Conservation (phyloP, 2,888 invertebrate genomes). For the Chymomyza amoena region DNA sequence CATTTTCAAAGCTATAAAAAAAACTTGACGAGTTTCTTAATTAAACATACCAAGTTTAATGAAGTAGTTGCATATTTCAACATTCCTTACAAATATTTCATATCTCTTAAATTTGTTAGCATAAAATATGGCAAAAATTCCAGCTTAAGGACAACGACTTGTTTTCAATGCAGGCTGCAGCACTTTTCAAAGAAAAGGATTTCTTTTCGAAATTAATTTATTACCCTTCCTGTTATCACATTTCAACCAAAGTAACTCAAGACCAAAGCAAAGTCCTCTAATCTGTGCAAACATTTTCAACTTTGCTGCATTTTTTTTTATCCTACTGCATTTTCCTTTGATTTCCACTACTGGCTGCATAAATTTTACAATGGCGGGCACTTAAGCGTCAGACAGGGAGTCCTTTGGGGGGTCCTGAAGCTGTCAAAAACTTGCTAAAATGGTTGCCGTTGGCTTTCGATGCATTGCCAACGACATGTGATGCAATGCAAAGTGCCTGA, state of each 20-base stretch:
- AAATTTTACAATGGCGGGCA: not conserved
- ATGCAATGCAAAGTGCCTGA: slow-evolving; percentile 18
- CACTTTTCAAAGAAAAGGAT: too few species aligned
- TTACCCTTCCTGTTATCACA: too few species aligned
- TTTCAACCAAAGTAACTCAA: not conserved
- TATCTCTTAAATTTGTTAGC: too few species aligned
- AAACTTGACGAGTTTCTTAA: too few species aligned
- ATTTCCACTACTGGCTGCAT: not conserved
- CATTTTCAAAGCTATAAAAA: too few species aligned
- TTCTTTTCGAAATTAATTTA: too few species aligned
- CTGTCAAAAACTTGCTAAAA: slow-evolving; percentile 25
- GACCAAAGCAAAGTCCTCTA: not conserved
- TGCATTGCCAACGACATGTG: slow-evolving; percentile 30
- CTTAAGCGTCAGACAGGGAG: not conserved
- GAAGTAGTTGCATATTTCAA: too few species aligned
- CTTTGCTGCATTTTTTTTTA: not conserved
- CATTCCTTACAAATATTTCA: too few species aligned
- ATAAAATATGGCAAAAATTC: too few species aligned
- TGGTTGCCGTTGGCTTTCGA: slow-evolving; percentile 24
- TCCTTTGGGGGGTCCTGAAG: not conserved
- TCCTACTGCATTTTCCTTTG: not conserved
- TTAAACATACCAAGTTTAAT: too few species aligned
- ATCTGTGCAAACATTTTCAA: not conserved
- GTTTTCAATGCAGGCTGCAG: too few species aligned
- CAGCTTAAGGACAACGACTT: too few species aligned